Percentiles rank a stretch among this genome's conserved stretches.
Conservation (phyloP, 2,113 vertebrate species). For the Solenodon paradoxus region DNA sequence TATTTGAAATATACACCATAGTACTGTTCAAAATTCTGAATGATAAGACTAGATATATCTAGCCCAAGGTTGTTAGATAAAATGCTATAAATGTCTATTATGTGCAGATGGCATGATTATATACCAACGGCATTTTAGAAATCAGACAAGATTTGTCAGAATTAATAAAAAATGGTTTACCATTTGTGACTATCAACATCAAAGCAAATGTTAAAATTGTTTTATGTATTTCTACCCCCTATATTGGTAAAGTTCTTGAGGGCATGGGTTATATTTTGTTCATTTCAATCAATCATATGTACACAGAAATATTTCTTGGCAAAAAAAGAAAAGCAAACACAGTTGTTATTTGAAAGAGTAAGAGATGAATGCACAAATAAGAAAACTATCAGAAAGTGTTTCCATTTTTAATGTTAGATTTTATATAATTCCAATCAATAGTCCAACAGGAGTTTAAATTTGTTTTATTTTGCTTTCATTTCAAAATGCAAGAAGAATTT, state of each 20-base stretch:
- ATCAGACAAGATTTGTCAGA: background rate
- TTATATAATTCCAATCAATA: background rate
- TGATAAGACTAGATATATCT: background rate
- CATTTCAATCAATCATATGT: background rate
- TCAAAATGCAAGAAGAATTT: background rate
- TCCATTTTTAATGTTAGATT: background rate
- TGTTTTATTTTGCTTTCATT: background rate
- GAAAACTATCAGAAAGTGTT: background rate
- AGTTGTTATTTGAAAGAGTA: background rate
- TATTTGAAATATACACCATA: background rate
- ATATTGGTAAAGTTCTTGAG: background rate
- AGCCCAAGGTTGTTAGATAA: background rate
- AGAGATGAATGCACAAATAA: background rate
- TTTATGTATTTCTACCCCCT: background rate
- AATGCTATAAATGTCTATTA: background rate
- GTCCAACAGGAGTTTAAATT: background rate
- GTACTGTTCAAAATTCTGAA: background rate
- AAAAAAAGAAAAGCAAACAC: background rate
- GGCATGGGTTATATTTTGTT: background rate
- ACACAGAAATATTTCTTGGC: background rate
- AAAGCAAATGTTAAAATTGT: background rate
- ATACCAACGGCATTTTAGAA: background rate
- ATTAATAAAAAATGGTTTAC: slow-evolving; percentile 18
- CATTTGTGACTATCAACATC: background rate
- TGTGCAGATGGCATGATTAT: background rate